Conservation (phyloP, 2,797 vertebrate genomes). For the Rousettus madagascariensis region DNA sequence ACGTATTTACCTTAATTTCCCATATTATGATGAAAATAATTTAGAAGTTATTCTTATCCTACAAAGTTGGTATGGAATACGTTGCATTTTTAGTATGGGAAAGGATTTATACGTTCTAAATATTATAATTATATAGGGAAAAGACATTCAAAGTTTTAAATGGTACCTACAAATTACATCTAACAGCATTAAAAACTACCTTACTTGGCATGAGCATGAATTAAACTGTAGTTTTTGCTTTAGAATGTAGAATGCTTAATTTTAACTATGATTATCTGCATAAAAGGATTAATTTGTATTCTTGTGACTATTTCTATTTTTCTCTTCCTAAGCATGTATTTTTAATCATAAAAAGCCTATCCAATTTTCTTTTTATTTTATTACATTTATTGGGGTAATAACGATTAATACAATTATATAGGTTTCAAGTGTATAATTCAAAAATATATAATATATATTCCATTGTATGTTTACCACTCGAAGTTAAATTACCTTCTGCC, state of each 20-base stretch:
- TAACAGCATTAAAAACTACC: conserved; percentile 14
- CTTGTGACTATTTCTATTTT: not conserved
- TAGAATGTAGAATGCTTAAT: not conserved
- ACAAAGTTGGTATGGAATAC: not conserved
- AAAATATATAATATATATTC: too few relatives aligned
- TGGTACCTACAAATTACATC: not conserved
- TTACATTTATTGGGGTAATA: too few relatives aligned
- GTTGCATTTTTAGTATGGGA: not conserved
- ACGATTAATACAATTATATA: too few relatives aligned
- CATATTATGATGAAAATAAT: conserved; percentile 3
- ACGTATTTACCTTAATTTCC: not conserved
- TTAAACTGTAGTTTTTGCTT: conserved; percentile 22
- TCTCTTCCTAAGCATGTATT: not conserved
- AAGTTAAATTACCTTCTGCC: too few relatives aligned
- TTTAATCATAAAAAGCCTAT: not conserved
- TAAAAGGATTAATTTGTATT: not conserved
- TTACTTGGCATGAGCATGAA: not conserved
- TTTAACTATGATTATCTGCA: not conserved
- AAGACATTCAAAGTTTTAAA: not conserved
- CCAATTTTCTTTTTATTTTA: not conserved
- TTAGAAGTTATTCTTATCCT: not conserved
- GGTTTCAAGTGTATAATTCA: too few relatives aligned
- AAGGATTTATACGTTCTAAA: not conserved
- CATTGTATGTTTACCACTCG: too few relatives aligned
- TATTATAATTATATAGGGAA: not conserved